Evolutionary conservation across 2,113 vertebrate genomes (phyloP), one percentile per base, ranked within the genome.

Genomic region (Corythornis vintsioides): DNA sequence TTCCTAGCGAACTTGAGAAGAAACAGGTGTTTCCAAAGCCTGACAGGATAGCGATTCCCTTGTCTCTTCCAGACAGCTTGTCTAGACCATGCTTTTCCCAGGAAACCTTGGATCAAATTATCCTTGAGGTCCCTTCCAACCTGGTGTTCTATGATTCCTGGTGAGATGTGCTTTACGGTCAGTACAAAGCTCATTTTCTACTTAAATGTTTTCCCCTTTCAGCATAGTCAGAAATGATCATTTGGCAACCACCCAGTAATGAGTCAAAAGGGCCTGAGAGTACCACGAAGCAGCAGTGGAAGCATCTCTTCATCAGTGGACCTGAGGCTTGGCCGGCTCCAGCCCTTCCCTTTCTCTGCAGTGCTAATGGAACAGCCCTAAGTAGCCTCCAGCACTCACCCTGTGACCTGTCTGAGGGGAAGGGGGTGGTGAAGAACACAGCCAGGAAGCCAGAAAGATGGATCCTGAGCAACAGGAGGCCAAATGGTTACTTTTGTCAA

Each of bases 361-460:
- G 3, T 0, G 3, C 13, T 35, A 11, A 9, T 9, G 9, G 6
- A 0, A 6, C 13, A 15, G 25, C 20, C 33, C 21, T 14, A 3
- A 0, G 16, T 2, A 9, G 22, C 74, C 74, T 4, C 55, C 1
- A 1, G 8, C 42, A 13, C 3, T 14, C 13, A 3, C 10, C 24
- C 11, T 9, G 9, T 6, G 33, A 0, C 0, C 65, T 60, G 33
- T 5, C 60, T 13, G 29, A 24, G 50, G 57, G 14, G 25, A 33
- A 11, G 4, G 6, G 13, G 10, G 43, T 15, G 19, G 33, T 1
- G 3, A 8, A 15, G 38, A 13, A 13, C 0, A 0, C 25, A 15
- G 25, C 59, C 65, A 26, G 21, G 4, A 18, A 13, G 21, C 59
- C 65, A 29, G 28, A 4, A 18, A 1, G 0, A 3, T 16, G 13